Evolutionary conservation across 2,797 vertebrate genomes (phyloP).

Genomic region (Xerus rutilus): DNA sequence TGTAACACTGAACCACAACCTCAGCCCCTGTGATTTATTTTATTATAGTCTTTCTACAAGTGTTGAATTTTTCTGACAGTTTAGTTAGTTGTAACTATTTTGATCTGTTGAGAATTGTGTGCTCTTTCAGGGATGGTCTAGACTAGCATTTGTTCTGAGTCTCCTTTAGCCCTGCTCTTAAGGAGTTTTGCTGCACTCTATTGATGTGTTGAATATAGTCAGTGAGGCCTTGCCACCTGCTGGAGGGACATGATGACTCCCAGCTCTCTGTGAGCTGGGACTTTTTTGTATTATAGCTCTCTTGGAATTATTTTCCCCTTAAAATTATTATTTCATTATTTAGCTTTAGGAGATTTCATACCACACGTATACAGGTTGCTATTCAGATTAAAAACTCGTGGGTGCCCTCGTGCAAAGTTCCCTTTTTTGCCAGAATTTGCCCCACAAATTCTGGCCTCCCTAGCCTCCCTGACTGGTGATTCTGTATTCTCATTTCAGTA

Average conservation of each 20-base stretch:
- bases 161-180: background rate
- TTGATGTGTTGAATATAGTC: background rate
- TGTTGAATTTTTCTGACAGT: background rate
- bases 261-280: background rate
- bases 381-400: too few species aligned
- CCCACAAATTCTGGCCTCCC: too few species aligned
- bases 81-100: background rate
- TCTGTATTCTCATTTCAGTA: too few species aligned
- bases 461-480: too few species aligned
- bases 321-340: background rate
- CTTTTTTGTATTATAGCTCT: background rate
- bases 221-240: background rate
- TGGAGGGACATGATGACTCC: background rate
- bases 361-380: background rate
- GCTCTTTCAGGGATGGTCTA: background rate
- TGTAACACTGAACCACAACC: too few species aligned
- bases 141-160: background rate
- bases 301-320: background rate
- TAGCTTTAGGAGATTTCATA: background rate
- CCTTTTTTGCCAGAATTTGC: too few species aligned
- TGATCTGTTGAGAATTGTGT: background rate
- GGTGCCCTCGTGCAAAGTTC: too few species aligned
- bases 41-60: background rate
- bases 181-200: background rate
- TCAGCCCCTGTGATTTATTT: background rate